phyloP scores from a whole-genome alignment of 2,797 vertebrate genomes.

The Peromyscus aztecus region DNA sequence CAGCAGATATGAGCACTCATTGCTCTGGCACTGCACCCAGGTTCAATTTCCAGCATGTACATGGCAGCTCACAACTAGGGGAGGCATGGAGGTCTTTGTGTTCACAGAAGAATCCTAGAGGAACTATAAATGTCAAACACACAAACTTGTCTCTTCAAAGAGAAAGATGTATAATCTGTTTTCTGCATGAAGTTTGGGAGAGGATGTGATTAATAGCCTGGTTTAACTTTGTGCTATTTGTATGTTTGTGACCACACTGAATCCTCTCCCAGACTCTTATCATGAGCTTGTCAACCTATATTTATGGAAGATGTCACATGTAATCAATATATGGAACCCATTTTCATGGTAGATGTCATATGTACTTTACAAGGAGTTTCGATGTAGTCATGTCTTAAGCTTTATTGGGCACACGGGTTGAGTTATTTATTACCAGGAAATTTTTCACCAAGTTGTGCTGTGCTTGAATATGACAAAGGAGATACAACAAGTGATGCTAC shows the following conservation, averaged over 20 bases:
- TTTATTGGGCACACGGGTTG: neutral
- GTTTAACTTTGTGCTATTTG: neutral
- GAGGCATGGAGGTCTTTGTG: too few relatives aligned
- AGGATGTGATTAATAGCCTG: neutral
- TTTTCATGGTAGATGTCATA: neutral
- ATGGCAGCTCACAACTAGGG: neutral
- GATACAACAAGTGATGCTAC: neutral
- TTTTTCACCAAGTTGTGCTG: neutral
- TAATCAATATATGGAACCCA: neutral
- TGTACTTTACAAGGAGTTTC: neutral
- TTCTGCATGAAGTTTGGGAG: neutral
- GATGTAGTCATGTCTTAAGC: neutral
- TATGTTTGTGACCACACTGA: neutral
- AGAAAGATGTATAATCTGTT: neutral
- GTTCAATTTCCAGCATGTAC: neutral
- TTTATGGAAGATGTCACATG: neutral
- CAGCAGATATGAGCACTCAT: neutral
- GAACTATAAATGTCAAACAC: neutral
- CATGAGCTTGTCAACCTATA: neutral
- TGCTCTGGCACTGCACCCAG: neutral
- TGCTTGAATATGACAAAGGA: neutral
- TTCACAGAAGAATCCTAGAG: neutral
- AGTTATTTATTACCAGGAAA: neutral
- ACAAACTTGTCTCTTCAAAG: neutral
- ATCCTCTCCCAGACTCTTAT: neutral